phyloP scores from a whole-genome alignment of 2,113 vertebrate species.

The Petaurus breviceps region DNA sequence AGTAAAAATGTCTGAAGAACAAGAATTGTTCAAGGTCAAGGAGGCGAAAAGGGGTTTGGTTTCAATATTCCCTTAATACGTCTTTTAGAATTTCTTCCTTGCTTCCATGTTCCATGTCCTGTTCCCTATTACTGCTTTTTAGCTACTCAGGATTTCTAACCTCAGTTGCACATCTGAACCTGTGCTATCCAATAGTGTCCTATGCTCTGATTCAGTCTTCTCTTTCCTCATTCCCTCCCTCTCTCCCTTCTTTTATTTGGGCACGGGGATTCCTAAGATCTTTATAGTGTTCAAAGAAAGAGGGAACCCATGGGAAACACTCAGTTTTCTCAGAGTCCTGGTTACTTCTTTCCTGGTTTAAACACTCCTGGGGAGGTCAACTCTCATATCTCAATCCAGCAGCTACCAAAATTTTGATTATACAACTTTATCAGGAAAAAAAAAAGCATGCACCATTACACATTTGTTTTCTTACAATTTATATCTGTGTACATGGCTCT shows the following conservation, averaged over 20 bases:
- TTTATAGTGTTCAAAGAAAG: neutral
- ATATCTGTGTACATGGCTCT: neutral
- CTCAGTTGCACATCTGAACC: too few relatives aligned
- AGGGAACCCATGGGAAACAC: neutral
- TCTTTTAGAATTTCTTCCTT: neutral
- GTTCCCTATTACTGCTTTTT: neutral
- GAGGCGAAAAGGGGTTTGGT: neutral
- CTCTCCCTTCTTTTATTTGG: neutral
- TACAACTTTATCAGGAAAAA: neutral
- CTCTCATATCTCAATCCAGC: neutral
- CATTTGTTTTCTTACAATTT: neutral
- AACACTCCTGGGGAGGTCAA: neutral
- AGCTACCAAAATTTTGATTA: neutral
- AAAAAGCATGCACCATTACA: neutral
- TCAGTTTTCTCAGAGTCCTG: neutral
- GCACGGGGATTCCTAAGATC: neutral
- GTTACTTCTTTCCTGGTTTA: neutral
- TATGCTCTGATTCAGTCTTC: too few relatives aligned
- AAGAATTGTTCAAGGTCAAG: neutral
- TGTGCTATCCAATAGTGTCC: too few relatives aligned
- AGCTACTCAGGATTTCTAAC: too few relatives aligned
- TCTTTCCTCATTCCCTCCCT: neutral
- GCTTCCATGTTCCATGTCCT: neutral
- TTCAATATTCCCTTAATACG: neutral
- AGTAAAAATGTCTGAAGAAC: neutral